Conservation (phyloP, 2,888 invertebrate genomes). For the Tetragnatha montana region DNA sequence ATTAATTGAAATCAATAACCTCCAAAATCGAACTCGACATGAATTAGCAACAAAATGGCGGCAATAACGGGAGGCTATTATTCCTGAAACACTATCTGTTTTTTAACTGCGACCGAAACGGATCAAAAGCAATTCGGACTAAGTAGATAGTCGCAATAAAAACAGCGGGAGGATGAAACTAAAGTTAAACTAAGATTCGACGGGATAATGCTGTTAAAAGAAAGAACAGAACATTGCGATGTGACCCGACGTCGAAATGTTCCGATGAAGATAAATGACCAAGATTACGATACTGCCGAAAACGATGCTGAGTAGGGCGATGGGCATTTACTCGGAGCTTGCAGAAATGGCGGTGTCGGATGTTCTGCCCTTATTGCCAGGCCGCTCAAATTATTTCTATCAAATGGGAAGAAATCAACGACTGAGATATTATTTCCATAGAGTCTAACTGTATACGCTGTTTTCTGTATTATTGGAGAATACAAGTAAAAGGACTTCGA, state of each 20-base stretch:
- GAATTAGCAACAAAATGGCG: slow-evolving; percentile 1
- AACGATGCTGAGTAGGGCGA: slow-evolving; percentile 22
- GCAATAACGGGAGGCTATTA: slow-evolving; percentile 21
- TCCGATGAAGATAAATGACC: slow-evolving; percentile 54
- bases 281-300: slow-evolving; percentile 36
- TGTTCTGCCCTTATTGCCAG: slow-evolving; percentile 5
- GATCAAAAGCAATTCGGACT: slow-evolving; percentile 50
- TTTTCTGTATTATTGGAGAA: neutral
- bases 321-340: slow-evolving; percentile 23
- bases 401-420: neutral
- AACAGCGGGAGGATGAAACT: slow-evolving; percentile 30
- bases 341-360: slow-evolving; percentile 2
- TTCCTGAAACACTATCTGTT: slow-evolving; percentile 19
- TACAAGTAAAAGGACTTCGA: neutral
- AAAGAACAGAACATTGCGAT: slow-evolving; percentile 34
- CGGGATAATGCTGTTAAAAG: slow-evolving; percentile 45
- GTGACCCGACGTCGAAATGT: slow-evolving; percentile 56
- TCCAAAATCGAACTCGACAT: neutral
- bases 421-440: neutral
- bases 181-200: slow-evolving; percentile 53
- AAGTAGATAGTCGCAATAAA: slow-evolving; percentile 53
- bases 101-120: slow-evolving; percentile 43
- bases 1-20: slow-evolving; percentile 1
- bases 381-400: slow-evolving; percentile 9
- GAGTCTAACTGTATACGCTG: neutral